Percentiles rank a stretch among this genome's conserved stretches.
phyloP scores from a whole-genome alignment of 2,113 vertebrate species.

The Micronycteris hirsuta region DNA sequence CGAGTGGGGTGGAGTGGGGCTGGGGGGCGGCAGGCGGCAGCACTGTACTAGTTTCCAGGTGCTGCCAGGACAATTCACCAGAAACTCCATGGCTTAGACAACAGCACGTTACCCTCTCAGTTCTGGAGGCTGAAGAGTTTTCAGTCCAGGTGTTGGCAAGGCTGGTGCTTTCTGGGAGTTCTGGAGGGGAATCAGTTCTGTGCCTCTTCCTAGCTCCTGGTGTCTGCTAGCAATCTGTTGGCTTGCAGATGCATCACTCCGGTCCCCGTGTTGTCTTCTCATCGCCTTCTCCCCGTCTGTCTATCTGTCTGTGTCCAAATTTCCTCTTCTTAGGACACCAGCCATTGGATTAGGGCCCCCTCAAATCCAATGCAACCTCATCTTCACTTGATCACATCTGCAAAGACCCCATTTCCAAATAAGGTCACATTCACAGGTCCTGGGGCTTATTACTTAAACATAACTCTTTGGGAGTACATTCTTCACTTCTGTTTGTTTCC shows the following conservation, averaged over 20 bases:
- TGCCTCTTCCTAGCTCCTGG: not conserved
- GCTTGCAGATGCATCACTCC: too few relatives aligned
- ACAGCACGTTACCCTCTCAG: not conserved
- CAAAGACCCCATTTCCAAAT: not conserved
- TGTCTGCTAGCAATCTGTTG: not conserved
- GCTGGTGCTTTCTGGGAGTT: not conserved
- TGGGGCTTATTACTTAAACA: not conserved
- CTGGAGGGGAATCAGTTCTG: not conserved
- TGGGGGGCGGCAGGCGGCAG: too few relatives aligned
- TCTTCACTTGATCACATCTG: not conserved
- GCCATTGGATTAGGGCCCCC: not conserved
- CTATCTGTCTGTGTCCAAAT: not conserved
- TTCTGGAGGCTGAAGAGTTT: not conserved
- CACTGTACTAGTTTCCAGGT: not conserved
- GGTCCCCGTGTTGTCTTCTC: not conserved
- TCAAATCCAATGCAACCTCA: not conserved
- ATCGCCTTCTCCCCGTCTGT: not conserved
- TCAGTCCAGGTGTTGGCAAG: not conserved
- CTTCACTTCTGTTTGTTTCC: not conserved
- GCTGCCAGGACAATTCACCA: not conserved
- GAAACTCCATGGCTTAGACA: not conserved
- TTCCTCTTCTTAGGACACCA: not conserved
- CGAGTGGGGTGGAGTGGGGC: fast-evolving
- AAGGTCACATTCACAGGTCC: not conserved
- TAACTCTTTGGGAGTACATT: not conserved